A percentile compares a stretch with the other conserved stretches of the same genome.
Conservation (phyloP, 2,797 vertebrate genomes). For the Sarcophilus harrisii region DNA sequence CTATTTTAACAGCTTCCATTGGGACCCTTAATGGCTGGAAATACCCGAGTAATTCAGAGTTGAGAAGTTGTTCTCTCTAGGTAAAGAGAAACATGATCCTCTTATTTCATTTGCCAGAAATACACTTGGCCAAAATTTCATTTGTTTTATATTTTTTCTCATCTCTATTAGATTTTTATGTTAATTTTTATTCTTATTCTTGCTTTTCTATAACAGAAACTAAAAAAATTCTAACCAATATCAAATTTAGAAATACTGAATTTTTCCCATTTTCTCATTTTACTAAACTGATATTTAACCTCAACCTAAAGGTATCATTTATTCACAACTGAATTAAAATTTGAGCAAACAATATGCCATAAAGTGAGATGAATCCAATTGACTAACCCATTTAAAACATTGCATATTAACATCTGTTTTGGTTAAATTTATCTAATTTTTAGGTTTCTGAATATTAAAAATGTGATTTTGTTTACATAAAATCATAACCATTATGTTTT, state of each 20-base stretch:
- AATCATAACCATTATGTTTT: constrained; percentile 34
- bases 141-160: constrained; percentile 72
- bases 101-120: constrained; percentile 68
- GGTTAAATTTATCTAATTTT: neutral
- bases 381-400: constrained; percentile 24
- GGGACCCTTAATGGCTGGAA: constrained; percentile 58
- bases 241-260: constrained; percentile 51
- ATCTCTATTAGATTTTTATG: constrained; percentile 60
- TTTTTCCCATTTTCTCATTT: constrained; percentile 65
- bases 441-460: neutral
- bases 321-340: constrained; percentile 39
- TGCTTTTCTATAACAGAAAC: constrained; percentile 67
- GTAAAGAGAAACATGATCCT: constrained; percentile 58
- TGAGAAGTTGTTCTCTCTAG: constrained; percentile 54
- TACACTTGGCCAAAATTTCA: constrained; percentile 3
- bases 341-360: neutral
- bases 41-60: constrained; percentile 56
- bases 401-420: neutral
- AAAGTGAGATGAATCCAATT: constrained; percentile 3
- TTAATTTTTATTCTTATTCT: constrained; percentile 60
- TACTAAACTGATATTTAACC: constrained; percentile 46
- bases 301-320: constrained; percentile 48
- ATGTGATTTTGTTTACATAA: constrained; percentile 39
- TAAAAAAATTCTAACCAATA: constrained; percentile 66
- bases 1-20: constrained; percentile 58